Percentiles rank a stretch among this genome's conserved stretches.
These are phyloP conservation scores for Sternarchorhynchus goeldii DNA, from an alignment of 2,797 vertebrate genomes.

Conservation along the genomic window DNA sequence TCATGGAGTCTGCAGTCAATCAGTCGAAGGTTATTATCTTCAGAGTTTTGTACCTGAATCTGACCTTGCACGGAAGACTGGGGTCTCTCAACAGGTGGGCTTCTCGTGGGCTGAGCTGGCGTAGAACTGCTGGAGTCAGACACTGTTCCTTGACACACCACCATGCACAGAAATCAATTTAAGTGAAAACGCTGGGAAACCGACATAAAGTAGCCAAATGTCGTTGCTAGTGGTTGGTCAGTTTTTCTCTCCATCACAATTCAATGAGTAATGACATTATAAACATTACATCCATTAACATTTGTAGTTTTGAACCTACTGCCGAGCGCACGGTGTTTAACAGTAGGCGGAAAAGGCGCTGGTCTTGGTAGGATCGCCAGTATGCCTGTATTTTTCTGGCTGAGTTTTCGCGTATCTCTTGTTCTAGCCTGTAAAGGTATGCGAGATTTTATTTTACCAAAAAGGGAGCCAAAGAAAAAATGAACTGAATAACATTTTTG, in stretches of 20 bases:
- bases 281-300: background rate
- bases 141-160: constrained; percentile 66
- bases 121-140: constrained; percentile 68
- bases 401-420: constrained; percentile 37
- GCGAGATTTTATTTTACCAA: background rate
- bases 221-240: background rate
- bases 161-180: background rate
- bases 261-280: no score
- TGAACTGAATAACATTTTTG: no score
- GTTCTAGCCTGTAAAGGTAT: background rate
- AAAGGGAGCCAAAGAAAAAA: no score
- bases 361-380: constrained; percentile 65
- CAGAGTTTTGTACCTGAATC: constrained; percentile 69
- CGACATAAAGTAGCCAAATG: background rate
- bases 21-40: no score
- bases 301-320: constrained; percentile 61
- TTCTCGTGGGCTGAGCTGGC: constrained; percentile 71
- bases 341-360: constrained; percentile 68
- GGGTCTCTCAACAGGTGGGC: constrained; percentile 73
- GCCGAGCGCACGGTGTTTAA: constrained; percentile 66
- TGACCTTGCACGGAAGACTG: constrained; percentile 70
- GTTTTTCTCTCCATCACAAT: no score
- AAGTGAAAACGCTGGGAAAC: background rate
- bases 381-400: constrained; percentile 66
- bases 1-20: background rate